phyloP scores from a whole-genome alignment of 2,113 vertebrate species.

The Speoplatyrhinus poulsoni region DNA sequence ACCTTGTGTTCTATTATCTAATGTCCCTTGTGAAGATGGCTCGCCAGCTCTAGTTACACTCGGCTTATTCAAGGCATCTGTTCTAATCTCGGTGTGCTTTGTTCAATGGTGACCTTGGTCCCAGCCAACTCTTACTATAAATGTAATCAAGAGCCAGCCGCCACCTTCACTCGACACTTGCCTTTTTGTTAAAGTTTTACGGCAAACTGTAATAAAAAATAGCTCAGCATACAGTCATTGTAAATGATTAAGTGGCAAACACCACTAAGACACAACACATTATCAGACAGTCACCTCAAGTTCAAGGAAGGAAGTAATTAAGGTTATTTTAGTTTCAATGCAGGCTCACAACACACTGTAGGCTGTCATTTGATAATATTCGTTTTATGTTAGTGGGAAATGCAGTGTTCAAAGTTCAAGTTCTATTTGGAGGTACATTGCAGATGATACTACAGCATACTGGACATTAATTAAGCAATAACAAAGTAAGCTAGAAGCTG shows the following conservation, averaged over 20 bases:
- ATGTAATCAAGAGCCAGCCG: neutral
- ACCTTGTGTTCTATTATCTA: neutral
- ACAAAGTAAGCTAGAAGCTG: too few species aligned
- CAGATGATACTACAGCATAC: neutral
- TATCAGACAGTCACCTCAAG: neutral
- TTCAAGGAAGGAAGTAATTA: neutral
- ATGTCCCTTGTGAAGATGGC: slow-evolving; percentile 6
- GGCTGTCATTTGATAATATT: too few species aligned
- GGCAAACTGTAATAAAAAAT: too few species aligned
- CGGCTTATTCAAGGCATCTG: slow-evolving; percentile 26
- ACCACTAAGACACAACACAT: neutral
- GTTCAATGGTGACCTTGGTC: slow-evolving; percentile 58
- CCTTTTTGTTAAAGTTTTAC: slow-evolving; percentile 28
- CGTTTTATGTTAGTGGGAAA: too few species aligned
- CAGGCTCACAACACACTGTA: too few species aligned
- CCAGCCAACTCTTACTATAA: neutral
- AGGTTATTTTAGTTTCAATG: neutral
- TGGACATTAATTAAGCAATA: too few species aligned
- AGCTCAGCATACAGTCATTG: neutral
- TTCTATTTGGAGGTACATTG: neutral
- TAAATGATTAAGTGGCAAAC: slow-evolving; percentile 7
- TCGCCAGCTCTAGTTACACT: slow-evolving; percentile 50
- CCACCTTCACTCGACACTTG: slow-evolving; percentile 11
- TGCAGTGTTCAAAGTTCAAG: neutral
- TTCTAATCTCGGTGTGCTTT: neutral